phyloP scores from a whole-genome alignment of 2,113 vertebrate genomes.

The Lepidothrix coronata region DNA sequence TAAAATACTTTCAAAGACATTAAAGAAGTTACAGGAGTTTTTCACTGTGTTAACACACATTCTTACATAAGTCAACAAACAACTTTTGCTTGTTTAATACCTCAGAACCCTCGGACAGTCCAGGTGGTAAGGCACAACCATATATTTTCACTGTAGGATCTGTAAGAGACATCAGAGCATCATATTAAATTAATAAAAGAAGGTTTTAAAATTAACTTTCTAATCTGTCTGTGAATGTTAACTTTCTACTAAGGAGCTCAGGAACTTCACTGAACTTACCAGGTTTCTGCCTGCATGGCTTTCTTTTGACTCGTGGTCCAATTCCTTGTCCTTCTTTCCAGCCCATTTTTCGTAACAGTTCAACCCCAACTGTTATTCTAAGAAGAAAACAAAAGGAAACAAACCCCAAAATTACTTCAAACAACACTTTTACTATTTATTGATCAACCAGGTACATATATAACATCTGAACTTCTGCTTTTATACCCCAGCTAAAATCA shows the following conservation, averaged over 20 bases:
- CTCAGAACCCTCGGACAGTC: conserved; percentile 84
- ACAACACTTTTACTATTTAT: not conserved
- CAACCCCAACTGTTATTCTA: conserved; percentile 89
- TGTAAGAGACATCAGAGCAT: conserved; percentile 19
- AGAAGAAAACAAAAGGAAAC: not conserved
- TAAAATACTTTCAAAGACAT: not conserved
- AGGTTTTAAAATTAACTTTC: not conserved
- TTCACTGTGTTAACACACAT: not conserved
- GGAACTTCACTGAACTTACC: conserved; percentile 65
- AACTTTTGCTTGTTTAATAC: conserved; percentile 60
- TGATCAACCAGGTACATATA: not conserved
- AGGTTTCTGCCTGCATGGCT: conserved; percentile 73
- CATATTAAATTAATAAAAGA: not conserved
- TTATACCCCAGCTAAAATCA: not conserved
- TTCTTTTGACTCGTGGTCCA: conserved; percentile 91
- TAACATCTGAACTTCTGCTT: not conserved
- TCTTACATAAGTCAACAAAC: not conserved
- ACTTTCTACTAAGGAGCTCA: not conserved
- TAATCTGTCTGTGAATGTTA: not conserved
- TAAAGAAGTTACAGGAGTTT: not conserved
- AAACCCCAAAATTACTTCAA: not conserved
- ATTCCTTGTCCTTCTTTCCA: conserved; percentile 96
- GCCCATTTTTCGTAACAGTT: conserved; percentile 91
- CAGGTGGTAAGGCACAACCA: conserved; percentile 76
- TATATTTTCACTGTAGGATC: conserved; percentile 74